Conservation (phyloP, 1,140 invertebrate species). For the Hypothenemus hampei region DNA sequence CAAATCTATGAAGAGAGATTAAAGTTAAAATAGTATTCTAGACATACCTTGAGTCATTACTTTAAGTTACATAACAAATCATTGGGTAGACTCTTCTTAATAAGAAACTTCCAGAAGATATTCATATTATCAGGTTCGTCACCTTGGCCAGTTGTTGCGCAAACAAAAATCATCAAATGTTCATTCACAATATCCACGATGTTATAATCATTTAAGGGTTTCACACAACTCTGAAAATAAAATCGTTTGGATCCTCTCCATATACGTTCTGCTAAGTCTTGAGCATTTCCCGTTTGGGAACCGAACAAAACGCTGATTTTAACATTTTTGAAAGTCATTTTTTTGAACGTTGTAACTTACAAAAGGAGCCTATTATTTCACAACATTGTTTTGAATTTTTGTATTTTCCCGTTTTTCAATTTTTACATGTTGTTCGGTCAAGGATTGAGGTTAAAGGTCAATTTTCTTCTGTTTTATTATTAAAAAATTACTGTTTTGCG, state of each 20-base stretch:
- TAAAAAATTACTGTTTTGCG: no score
- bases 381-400: no score
- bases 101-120: conserved; percentile 84
- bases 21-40: no score
- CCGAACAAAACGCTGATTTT: conserved; percentile 73
- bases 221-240: conserved; percentile 57
- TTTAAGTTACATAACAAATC: conserved; percentile 63
- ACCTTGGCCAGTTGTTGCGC: conserved; percentile 93
- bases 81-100: conserved; percentile 70
- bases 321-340: conserved; percentile 33
- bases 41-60: no score
- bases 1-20: conserved; percentile 55
- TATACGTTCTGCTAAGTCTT: conserved; percentile 89
- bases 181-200: conserved; percentile 68
- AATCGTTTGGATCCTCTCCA: conserved; percentile 75
- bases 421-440: no score
- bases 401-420: no score
- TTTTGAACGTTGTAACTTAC: no score
- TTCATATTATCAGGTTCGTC: conserved; percentile 96
- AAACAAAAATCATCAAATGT: conserved; percentile 78
- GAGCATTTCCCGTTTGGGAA: conserved; percentile 92
- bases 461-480: no score
- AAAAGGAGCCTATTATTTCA: no score
- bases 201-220: conserved; percentile 76
- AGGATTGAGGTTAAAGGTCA: no score